phyloP scores from a whole-genome alignment of 2,888 invertebrate genomes.

The Hyposoter didymator region DNA sequence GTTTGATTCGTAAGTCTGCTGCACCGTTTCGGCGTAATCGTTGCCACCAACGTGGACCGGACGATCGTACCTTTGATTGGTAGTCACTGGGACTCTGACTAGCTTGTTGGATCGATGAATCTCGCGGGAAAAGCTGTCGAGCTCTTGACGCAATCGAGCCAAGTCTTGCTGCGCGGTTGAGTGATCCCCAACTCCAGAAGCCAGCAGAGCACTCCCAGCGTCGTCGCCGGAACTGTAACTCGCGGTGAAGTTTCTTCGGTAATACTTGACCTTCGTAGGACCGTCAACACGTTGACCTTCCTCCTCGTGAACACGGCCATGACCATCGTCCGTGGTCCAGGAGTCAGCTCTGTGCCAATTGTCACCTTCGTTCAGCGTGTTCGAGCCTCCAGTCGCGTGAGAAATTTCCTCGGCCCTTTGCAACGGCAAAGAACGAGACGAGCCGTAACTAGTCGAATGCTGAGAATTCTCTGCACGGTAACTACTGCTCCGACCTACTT shows the following conservation, averaged over 20 bases:
- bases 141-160: conserved; percentile 50
- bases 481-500: conserved; percentile 1
- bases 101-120: conserved; percentile 47
- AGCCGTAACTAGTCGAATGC: not conserved
- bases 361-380: conserved; percentile 36
- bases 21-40: not conserved
- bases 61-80: not conserved
- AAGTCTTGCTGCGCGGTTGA: conserved; percentile 58
- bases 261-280: conserved; percentile 74
- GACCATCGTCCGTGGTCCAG: conserved; percentile 65
- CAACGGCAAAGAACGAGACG: conserved; percentile 38
- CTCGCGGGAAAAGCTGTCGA: conserved; percentile 67
- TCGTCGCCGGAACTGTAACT: conserved; percentile 70
- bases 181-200: conserved; percentile 17
- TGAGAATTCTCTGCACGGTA: conserved; percentile 7
- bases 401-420: not conserved
- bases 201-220: conserved; percentile 26
- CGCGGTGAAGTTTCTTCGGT: conserved; percentile 78
- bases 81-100: not conserved
- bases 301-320: conserved; percentile 68
- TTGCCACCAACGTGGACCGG: not conserved
- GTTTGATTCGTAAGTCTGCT: not conserved
- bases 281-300: conserved; percentile 71
- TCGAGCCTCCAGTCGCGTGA: conserved; percentile 9
- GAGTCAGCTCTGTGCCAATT: conserved; percentile 67